phyloP scores from a whole-genome alignment of 2,113 vertebrate species.

The Kryptolebias marmoratus region DNA sequence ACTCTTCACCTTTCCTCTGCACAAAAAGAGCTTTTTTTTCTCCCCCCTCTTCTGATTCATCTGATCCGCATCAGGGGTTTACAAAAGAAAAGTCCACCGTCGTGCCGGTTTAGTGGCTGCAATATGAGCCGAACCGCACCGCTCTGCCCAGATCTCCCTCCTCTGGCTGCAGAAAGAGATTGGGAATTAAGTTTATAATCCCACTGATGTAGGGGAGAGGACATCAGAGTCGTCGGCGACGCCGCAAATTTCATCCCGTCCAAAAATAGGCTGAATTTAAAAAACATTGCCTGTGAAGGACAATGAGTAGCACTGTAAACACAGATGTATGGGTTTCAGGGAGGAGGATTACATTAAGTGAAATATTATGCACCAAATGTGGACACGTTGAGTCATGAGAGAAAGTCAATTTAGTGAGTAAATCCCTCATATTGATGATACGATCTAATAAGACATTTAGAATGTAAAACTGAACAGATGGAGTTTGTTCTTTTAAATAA shows the following conservation, averaged over 20 bases:
- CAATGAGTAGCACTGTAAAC: conserved; percentile 12
- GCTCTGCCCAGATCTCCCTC: conserved; percentile 16
- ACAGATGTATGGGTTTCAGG: neutral
- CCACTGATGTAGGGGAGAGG: conserved; percentile 54
- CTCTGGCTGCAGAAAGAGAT: conserved; percentile 47
- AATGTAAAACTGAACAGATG: conserved; percentile 21
- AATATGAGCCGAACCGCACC: conserved; percentile 19
- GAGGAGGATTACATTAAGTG: neutral
- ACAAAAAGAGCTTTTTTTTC: conserved; percentile 19
- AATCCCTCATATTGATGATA: neutral
- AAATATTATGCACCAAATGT: conserved; percentile 7
- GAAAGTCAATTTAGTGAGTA: too few relatives aligned
- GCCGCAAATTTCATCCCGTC: conserved; percentile 51
- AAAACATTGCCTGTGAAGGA: conserved; percentile 15
- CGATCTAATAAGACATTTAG: neutral
- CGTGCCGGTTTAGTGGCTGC: conserved; percentile 22
- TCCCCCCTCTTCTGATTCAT: neutral
- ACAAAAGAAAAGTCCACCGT: conserved; percentile 14
- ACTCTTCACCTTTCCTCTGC: conserved; percentile 21
- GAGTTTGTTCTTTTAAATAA: conserved; percentile 1
- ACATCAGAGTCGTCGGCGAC: conserved; percentile 67
- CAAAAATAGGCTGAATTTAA: conserved; percentile 51
- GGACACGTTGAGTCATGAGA: neutral
- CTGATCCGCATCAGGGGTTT: conserved; percentile 23
- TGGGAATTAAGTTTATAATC: conserved; percentile 72